Conservation (phyloP, 1,140 invertebrate genomes). For the Dendroctonus ponderosae region DNA sequence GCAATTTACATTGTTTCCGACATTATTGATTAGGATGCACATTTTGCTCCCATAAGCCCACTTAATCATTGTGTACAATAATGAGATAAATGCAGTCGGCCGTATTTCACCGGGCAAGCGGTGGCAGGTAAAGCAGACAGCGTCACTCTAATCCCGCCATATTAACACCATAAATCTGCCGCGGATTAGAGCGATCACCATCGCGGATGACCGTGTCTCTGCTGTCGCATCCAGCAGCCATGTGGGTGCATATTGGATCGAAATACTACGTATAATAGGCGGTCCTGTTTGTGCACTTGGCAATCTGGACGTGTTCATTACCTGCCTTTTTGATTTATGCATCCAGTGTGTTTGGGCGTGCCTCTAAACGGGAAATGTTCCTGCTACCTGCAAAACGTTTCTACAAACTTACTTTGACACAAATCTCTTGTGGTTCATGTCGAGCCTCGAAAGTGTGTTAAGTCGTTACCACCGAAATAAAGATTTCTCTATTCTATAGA, state of each 20-base stretch:
- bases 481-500: too few relatives aligned
- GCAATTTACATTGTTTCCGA: too few relatives aligned
- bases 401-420: too few relatives aligned
- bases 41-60: constrained; percentile 13
- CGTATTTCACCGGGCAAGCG: constrained; percentile 23
- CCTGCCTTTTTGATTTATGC: constrained; percentile 22
- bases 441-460: too few relatives aligned
- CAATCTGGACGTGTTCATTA: constrained; percentile 22
- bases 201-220: constrained; percentile 39
- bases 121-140: constrained; percentile 22
- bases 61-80: constrained; percentile 30
- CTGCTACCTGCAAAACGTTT: too few relatives aligned
- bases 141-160: constrained; percentile 53
- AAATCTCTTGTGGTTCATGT: too few relatives aligned
- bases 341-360: not conserved
- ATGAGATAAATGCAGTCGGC: constrained; percentile 34
- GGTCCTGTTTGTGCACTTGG: constrained; percentile 9
- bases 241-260: constrained; percentile 12
- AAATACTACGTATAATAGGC: constrained; percentile 5
- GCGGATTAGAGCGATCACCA: constrained; percentile 48
- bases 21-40: too few relatives aligned
- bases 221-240: constrained; percentile 18
- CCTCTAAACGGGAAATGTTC: too few relatives aligned
- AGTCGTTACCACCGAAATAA: too few relatives aligned
- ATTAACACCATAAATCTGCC: constrained; percentile 65